phyloP scores from a whole-genome alignment of 1,140 invertebrate species.

The Bombus sylvicola region DNA sequence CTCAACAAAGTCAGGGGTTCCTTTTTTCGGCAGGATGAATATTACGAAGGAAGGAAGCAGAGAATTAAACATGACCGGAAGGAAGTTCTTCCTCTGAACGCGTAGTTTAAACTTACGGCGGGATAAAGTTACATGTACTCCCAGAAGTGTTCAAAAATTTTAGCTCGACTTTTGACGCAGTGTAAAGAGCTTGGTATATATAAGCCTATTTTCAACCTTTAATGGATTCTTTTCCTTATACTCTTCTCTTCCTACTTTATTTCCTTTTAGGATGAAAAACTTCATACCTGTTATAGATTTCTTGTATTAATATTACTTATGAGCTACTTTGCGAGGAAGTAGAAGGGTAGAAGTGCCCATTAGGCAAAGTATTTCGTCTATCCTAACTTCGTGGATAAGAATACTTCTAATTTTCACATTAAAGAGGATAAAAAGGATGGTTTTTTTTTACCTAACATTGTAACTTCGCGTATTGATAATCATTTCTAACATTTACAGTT shows the following conservation, averaged over 20 bases:
- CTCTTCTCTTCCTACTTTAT: not conserved
- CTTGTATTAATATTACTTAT: constrained; percentile 12
- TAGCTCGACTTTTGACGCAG: not conserved
- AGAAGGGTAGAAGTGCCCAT: not conserved
- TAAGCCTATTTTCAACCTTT: not conserved
- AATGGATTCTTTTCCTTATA: not conserved
- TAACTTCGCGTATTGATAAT: too few relatives aligned
- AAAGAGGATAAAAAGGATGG: not conserved
- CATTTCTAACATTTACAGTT: too few relatives aligned
- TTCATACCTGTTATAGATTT: not conserved
- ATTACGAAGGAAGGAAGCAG: constrained; percentile 7
- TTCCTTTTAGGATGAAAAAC: not conserved
- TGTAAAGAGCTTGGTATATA: not conserved
- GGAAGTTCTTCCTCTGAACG: not conserved
- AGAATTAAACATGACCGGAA: constrained; percentile 21
- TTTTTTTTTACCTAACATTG: too few relatives aligned
- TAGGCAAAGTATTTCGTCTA: not conserved
- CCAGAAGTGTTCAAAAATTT: not conserved
- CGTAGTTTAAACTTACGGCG: constrained; percentile 19
- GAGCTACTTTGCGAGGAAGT: not conserved
- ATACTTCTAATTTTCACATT: not conserved
- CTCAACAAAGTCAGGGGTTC: not conserved
- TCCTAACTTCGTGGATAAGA: not conserved
- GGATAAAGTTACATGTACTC: not conserved
- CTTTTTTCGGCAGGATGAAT: not conserved